phyloP scores from a whole-genome alignment of 2,113 vertebrate species.

The Syngnathus floridae region DNA sequence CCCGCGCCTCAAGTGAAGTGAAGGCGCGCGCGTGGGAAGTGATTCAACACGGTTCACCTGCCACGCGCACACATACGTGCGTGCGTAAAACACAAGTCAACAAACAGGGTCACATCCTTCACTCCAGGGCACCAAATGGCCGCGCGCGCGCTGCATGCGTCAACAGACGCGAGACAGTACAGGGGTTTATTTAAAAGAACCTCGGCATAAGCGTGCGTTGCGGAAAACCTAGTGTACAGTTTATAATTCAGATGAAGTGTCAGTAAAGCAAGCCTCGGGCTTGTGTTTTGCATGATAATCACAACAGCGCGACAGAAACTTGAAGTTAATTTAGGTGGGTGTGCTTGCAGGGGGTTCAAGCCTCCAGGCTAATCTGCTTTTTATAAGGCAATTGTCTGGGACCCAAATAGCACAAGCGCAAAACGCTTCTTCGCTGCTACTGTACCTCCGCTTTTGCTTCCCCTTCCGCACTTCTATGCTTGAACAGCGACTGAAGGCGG shows the following conservation, averaged over 20 bases:
- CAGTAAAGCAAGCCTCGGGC: constrained; percentile 3
- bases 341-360: constrained; percentile 18
- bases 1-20: constrained; percentile 52
- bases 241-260: not conserved
- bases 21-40: constrained; percentile 56
- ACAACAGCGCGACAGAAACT: constrained; percentile 31
- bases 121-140: constrained; percentile 49
- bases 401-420: not conserved
- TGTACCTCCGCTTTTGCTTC: constrained; percentile 8
- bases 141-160: constrained; percentile 37
- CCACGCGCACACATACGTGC: constrained; percentile 33
- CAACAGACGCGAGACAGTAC: constrained; percentile 12
- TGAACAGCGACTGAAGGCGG: not conserved
- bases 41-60: constrained; percentile 67
- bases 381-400: constrained; percentile 14
- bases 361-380: constrained; percentile 20
- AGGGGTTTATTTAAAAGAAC: constrained; percentile 21
- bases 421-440: constrained; percentile 2
- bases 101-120: constrained; percentile 30
- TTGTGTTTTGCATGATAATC: constrained; percentile 35
- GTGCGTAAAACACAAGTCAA: constrained; percentile 8
- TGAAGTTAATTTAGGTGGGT: constrained; percentile 40
- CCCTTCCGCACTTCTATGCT: not conserved
- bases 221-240: not conserved
- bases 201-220: not conserved